These are phyloP conservation scores for Sphyrna mokarran DNA, from an alignment of 2,113 vertebrate species.

Conservation along the genomic window DNA sequence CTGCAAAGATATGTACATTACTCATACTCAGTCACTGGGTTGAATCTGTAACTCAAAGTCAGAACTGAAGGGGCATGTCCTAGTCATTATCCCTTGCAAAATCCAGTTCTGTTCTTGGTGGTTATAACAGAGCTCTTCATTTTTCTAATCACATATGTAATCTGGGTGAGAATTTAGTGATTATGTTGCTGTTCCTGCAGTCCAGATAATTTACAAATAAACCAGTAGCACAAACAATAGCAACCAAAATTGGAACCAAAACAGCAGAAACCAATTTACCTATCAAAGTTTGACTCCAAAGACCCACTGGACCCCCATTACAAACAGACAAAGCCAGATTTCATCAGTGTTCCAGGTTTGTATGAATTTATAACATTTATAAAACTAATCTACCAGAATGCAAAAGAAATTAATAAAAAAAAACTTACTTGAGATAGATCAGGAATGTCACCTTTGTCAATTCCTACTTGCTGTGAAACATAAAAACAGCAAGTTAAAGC, in stretches of 20 bases:
- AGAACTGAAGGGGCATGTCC: slow-evolving; percentile 50
- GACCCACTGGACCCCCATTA: not conserved
- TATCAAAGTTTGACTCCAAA: not conserved
- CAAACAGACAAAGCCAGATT: not conserved
- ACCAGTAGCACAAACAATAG: not conserved
- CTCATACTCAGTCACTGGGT: slow-evolving; percentile 60
- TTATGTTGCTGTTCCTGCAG: not conserved
- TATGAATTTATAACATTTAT: not conserved
- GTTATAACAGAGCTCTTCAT: not conserved
- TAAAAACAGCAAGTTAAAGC: slow-evolving; percentile 43
- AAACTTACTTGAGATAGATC: slow-evolving; percentile 92
- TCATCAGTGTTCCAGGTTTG: not conserved
- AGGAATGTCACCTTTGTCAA: slow-evolving; percentile 97
- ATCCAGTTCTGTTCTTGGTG: not conserved
- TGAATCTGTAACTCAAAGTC: slow-evolving; percentile 57
- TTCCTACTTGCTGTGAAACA: slow-evolving; percentile 86
- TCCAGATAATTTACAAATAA: too few species aligned
- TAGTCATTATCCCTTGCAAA: slow-evolving; percentile 39
- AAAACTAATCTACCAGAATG: not conserved
- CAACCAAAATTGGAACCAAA: not conserved
- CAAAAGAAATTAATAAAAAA: slow-evolving; percentile 35
- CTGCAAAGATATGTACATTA: slow-evolving; percentile 49
- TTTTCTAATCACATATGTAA: not conserved
- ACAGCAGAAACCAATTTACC: not conserved
- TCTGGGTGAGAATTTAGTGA: not conserved